Base-by-base conservation (phyloP, 2,797 vertebrate species). In the Myioborus miniatus region DNA sequence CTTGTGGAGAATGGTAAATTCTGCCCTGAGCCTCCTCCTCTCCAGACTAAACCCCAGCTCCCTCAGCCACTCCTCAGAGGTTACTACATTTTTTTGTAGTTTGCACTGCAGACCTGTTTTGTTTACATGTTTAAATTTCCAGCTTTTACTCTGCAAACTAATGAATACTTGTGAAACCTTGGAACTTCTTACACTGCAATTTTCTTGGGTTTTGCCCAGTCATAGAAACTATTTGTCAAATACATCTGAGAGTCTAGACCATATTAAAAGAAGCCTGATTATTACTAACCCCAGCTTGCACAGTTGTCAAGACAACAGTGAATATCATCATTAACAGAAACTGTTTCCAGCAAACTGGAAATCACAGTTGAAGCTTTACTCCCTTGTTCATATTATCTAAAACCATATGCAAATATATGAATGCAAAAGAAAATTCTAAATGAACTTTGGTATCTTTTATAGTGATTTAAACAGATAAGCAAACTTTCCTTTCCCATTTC, bases 231-330 rank as follows among this genome's bases (percentile, higher is more conserved):
- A 65, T 83, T 94, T 94, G 52, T 76, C 58, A 93, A 78, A 91
- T 59, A 71, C 59, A 90, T 92, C 65, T 75, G 65, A 96, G 37
- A 85, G 79, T 91, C 94, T 96, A 94, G 87, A 96, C 79, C 16
- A 56, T 63, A 86, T 69, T 91, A 91, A 92, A 92, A 91, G 84
- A 77, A 91, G 75, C 29, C 55, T 97, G 87, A 96, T 94, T 93
- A 91, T 93, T 94, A 88, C 82, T 89, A 96, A 91, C 55, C 76
- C 59, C 82, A 86, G 72, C 55, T 92, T 92, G 91, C 56, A 88
- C 68, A 69, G 92, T 87, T 94, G 92, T 93, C 93, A 95, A 96
- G 93, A 95, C 90, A 96, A 96, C 90, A 87, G 69, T 92, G 92
- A 96, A 86, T 87, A 89, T 71, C 76, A 89, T 89, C 59, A 94